A percentile compares a stretch with the other conserved stretches of the same genome.
Conservation (phyloP, 2,888 invertebrate genomes). For the Lutraria lutraria region DNA sequence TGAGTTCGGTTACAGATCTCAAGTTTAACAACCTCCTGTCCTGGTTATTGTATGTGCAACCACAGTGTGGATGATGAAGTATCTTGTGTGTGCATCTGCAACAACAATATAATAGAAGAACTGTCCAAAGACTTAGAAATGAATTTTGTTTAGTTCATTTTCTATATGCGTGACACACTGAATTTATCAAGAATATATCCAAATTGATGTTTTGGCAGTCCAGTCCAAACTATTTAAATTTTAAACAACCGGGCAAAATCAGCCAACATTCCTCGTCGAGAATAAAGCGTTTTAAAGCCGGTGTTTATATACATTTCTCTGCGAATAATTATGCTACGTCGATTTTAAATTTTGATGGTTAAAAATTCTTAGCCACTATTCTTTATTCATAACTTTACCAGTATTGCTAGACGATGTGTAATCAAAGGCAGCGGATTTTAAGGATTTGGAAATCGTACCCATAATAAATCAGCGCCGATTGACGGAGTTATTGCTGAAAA, state of each 20-base stretch:
- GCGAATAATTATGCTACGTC: not conserved
- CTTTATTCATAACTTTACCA: not conserved
- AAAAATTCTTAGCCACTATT: not conserved
- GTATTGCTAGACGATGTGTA: not conserved
- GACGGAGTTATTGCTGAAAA: constrained; percentile 56
- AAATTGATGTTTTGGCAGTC: not conserved
- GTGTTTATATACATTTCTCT: not conserved
- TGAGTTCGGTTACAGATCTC: too few species aligned
- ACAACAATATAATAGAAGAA: too few species aligned
- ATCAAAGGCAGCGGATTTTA: constrained; percentile 3
- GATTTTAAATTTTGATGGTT: not conserved
- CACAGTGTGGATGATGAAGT: too few species aligned
- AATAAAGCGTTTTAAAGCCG: not conserved
- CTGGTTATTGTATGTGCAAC: too few species aligned
- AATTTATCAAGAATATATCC: too few species aligned
- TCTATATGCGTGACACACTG: too few species aligned
- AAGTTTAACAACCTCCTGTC: too few species aligned
- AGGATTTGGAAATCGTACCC: constrained; percentile 38
- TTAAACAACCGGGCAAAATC: not conserved
- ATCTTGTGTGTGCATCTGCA: too few species aligned
- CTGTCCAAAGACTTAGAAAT: too few species aligned
- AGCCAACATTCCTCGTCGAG: not conserved
- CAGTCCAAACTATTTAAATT: not conserved
- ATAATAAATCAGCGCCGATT: constrained; percentile 51
- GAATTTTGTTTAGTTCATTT: too few species aligned